phyloP scores from a whole-genome alignment of 2,888 invertebrate genomes.

The Ectemnius cavifrons region DNA sequence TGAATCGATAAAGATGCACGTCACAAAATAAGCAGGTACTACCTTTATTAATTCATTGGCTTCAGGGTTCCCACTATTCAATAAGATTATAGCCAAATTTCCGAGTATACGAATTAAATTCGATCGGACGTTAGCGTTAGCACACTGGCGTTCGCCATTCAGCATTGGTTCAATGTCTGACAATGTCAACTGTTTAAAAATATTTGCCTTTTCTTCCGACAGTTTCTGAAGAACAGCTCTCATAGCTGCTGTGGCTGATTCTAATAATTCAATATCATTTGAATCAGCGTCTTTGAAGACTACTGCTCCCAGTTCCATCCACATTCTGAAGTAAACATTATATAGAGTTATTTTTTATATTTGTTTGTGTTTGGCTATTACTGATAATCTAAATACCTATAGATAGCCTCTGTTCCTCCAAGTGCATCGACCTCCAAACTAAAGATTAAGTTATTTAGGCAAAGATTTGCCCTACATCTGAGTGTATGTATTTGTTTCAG shows the following conservation, averaged over 20 bases:
- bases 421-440: conserved; percentile 82
- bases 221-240: conserved; percentile 86
- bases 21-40: conserved; percentile 7
- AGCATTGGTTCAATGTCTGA: conserved; percentile 81
- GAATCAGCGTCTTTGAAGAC: conserved; percentile 81
- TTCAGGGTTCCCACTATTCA: conserved; percentile 39
- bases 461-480: conserved; percentile 84
- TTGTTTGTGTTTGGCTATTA: background rate
- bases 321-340: conserved; percentile 78
- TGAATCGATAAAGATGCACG: background rate
- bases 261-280: conserved; percentile 80
- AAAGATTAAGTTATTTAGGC: conserved; percentile 85
- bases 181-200: conserved; percentile 81
- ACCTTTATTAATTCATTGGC: conserved; percentile 65
- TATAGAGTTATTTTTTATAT: background rate
- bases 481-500: conserved; percentile 80
- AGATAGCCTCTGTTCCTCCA: conserved; percentile 83
- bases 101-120: conserved; percentile 70
- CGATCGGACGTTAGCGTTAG: conserved; percentile 62
- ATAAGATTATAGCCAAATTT: conserved; percentile 63
- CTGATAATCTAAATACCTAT: conserved; percentile 48
- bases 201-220: conserved; percentile 77
- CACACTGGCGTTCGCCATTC: conserved; percentile 61
- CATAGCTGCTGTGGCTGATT: conserved; percentile 87
- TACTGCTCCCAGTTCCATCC: conserved; percentile 83